Conservation (phyloP, 1,140 invertebrate genomes). For the Matsumurasca onukii region DNA sequence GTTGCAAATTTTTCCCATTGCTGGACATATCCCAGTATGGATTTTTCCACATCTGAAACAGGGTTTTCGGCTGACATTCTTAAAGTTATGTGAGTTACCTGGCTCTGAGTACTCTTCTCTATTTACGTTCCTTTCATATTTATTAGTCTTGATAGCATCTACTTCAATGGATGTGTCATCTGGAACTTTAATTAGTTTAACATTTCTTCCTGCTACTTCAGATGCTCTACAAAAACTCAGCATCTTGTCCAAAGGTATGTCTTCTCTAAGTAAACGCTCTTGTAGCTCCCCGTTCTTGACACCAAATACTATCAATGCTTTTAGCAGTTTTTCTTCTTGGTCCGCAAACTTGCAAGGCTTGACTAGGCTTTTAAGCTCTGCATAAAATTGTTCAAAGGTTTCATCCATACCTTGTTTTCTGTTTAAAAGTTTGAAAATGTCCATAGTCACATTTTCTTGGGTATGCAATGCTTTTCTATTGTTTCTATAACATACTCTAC, state of each 20-base stretch:
- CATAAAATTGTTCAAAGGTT: no score
- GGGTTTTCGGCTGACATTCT: no score
- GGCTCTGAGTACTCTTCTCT: neutral
- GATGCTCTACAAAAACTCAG: neutral
- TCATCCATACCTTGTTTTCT: no score
- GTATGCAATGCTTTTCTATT: no score
- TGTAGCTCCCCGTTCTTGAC: no score
- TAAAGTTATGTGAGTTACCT: neutral
- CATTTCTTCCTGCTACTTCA: neutral
- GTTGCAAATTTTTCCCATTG: constrained; percentile 36
- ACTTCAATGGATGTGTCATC: neutral
- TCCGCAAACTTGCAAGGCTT: neutral
- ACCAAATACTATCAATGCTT: neutral
- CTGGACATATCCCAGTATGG: constrained; percentile 31
- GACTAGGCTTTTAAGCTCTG: neutral
- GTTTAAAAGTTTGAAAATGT: no score
- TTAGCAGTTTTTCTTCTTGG: neutral
- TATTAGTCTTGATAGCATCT: neutral
- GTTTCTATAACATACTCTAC: no score
- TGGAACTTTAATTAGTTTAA: neutral
- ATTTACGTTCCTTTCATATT: neutral
- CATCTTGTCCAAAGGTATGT: constrained; percentile 1
- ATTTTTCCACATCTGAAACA: neutral
- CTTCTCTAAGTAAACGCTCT: neutral
- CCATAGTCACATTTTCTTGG: no score